phyloP scores from a whole-genome alignment of 2,888 invertebrate species.

The Pelosia muscerda region DNA sequence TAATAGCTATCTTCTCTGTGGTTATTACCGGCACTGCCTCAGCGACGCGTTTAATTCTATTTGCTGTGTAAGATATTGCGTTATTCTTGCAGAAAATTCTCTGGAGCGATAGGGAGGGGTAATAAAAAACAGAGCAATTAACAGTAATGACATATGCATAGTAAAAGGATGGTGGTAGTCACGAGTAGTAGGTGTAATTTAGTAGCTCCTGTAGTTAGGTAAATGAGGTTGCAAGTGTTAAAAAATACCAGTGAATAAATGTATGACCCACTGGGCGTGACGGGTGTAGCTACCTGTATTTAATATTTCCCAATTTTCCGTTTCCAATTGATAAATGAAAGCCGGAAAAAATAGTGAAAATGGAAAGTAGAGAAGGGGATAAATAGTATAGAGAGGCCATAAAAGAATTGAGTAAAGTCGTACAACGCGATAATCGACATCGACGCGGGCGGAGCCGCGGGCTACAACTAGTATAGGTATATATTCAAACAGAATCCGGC shows the following conservation, averaged over 20 bases:
- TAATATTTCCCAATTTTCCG: too few species aligned
- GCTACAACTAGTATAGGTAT: too few species aligned
- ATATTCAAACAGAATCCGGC: too few species aligned
- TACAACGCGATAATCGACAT: too few species aligned
- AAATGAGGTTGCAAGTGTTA: background rate
- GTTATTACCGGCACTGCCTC: background rate
- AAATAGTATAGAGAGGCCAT: too few species aligned
- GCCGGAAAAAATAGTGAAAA: too few species aligned
- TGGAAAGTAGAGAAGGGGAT: too few species aligned
- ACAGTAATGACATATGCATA: background rate
- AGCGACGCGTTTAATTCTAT: background rate
- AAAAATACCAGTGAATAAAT: background rate
- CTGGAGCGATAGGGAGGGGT: background rate
- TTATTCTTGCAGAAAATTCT: background rate
- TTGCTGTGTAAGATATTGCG: background rate
- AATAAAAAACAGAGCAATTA: background rate
- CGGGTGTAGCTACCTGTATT: too few species aligned
- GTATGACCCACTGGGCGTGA: too few species aligned
- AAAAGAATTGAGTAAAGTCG: too few species aligned
- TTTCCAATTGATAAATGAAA: too few species aligned
- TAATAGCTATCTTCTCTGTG: background rate
- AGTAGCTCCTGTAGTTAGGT: background rate
- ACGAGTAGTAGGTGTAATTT: background rate
- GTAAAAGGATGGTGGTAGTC: background rate
- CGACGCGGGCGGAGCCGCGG: too few species aligned